A percentile compares a stretch with the other conserved stretches of the same genome.
Evolutionary conservation across 2,888 invertebrate species (phyloP).

Genomic region (Cephus pygmeus): DNA sequence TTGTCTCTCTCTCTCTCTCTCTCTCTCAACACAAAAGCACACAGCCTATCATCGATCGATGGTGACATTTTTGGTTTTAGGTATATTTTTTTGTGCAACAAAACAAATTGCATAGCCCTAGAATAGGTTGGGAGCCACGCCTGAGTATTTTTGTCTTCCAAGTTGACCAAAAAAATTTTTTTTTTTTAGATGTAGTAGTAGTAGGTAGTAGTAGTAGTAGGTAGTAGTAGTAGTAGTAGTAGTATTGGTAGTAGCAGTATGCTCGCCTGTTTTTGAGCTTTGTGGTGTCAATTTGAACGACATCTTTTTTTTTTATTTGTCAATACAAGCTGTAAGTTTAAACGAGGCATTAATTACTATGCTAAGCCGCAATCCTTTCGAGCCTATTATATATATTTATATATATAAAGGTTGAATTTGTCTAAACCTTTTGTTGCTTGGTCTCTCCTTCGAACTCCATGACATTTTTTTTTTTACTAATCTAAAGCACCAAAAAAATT

Average conservation of each 20-base stretch:
- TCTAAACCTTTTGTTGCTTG: slow-evolving; percentile 56
- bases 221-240: slow-evolving; percentile 4
- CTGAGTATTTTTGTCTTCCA: slow-evolving; percentile 60
- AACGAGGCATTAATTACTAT: slow-evolving; percentile 64
- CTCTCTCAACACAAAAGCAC: slow-evolving; percentile 60
- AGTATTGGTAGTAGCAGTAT: slow-evolving; percentile 10
- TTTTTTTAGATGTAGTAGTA: slow-evolving; percentile 12
- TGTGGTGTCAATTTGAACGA: slow-evolving; percentile 58
- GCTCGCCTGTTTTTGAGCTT: slow-evolving; percentile 55
- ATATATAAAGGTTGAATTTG: slow-evolving; percentile 48
- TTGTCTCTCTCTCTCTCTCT: slow-evolving; percentile 11
- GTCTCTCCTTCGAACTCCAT: slow-evolving; percentile 43
- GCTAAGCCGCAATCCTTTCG: slow-evolving; percentile 52
- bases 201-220: neutral
- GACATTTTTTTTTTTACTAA: too few relatives aligned
- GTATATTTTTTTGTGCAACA: slow-evolving; percentile 54
- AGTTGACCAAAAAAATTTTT: slow-evolving; percentile 59
- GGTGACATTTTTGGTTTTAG: slow-evolving; percentile 47
- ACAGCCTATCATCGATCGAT: slow-evolving; percentile 60
- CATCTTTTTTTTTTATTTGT: slow-evolving; percentile 59
- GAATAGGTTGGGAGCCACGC: slow-evolving; percentile 57
- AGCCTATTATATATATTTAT: slow-evolving; percentile 37
- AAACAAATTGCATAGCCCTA: slow-evolving; percentile 64
- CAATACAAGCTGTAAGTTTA: slow-evolving; percentile 65
- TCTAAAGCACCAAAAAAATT: too few relatives aligned